Base-by-base conservation (phyloP, 2,113 vertebrate species). In the Emberiza fucata region DNA sequence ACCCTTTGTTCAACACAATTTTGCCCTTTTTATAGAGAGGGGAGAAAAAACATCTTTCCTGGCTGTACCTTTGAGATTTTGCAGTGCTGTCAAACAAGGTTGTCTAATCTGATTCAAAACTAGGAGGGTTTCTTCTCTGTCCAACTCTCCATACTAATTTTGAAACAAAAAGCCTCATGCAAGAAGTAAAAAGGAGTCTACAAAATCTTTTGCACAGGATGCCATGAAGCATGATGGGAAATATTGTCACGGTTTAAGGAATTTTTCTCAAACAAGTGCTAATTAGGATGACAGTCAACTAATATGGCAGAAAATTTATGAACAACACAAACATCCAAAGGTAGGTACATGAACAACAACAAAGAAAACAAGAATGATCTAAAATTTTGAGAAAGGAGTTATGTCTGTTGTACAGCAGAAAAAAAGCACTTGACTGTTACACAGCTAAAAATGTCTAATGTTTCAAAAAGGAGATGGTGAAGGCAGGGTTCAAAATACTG, bases 401-500 rank as follows among this genome's bases (percentile, higher is more conserved):
- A 97, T 96, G 97, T 95, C 86, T 96, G 93, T 96, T 95, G 75
- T 95, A 94, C 87, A 90, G 97, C 97, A 94, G 95, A 97, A 95
- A 97, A 69, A 89, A 94, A 96, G 93, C 95, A 98, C 79, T 98
- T 79, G 78, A 95, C 96, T 3, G 86, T 96, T 96, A 94, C 61
- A 86, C 78, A 97, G 96, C 95, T 98, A 95, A 91, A 95, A 94
- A 97, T 93, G 89, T 97, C 94, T 95, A 92, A 97, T 97, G 97
- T 96, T 97, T 95, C 81, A 86, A 89, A 91, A 96, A 97, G 94
- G 81, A 94, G 97, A 98, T 97, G 97, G 97, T 98, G 98, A 97
- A 97, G 81, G 91, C 93, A 97, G 98, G 98, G 98, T 97, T 98
- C 98, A 98, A 98, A 96, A 98, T 96, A 97, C 96, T 96, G 96